These are phyloP conservation scores for Xyrichtys novacula DNA, from an alignment of 2,797 vertebrate genomes.

Conservation along the genomic window DNA sequence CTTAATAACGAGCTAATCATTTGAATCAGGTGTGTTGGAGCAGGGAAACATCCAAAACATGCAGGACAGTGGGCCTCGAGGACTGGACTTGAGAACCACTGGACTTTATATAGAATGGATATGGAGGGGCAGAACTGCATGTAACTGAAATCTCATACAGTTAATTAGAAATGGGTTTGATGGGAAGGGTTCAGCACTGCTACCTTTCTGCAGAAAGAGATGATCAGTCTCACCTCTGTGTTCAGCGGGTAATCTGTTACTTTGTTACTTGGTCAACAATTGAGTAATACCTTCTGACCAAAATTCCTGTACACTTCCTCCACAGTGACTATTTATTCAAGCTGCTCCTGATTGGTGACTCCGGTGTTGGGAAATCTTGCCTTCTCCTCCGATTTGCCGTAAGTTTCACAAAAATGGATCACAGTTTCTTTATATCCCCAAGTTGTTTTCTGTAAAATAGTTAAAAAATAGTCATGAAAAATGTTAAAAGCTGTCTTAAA, in stretches of 20 bases:
- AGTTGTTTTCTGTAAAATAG: no score
- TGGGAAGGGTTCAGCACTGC: neutral
- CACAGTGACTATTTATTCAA: constrained; percentile 98
- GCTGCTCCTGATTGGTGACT: constrained; percentile 98
- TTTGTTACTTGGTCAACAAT: constrained; percentile 11
- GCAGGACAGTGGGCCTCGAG: no score
- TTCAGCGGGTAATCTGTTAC: constrained; percentile 10
- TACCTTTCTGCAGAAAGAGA: neutral
- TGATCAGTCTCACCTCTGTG: neutral
- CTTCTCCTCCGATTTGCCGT: constrained; percentile 98
- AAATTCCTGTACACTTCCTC: neutral
- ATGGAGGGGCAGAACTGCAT: constrained; percentile 2
- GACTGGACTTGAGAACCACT: no score
- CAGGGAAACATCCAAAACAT: no score
- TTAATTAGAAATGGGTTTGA: neutral
- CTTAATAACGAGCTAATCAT: no score
- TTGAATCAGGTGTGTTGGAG: no score
- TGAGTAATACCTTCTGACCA: constrained; percentile 1
- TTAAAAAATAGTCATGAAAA: no score
- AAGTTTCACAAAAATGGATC: constrained; percentile 82
- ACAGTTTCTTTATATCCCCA: no score
- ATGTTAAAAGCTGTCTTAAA: neutral
- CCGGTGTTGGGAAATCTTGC: constrained; percentile 98
- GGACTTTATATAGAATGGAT: no score
- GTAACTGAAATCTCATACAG: neutral